Evolutionary conservation across 2,888 invertebrate genomes (phyloP), one percentile per base, ranked within the genome.

Genomic region (Adelognathus sp.): DNA sequence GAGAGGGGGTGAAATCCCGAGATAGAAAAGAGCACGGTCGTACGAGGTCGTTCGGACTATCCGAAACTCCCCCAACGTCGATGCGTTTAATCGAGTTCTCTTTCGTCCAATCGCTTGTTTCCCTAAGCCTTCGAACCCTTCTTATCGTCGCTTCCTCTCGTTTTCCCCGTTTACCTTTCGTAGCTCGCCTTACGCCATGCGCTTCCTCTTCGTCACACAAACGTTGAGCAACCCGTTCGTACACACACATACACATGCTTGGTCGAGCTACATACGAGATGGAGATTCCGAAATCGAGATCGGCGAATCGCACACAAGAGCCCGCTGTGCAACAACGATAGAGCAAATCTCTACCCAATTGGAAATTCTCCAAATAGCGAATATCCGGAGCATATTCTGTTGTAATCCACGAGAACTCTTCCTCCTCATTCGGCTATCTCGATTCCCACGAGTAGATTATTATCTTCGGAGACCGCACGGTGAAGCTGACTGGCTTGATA

Each of bases 261-360:
- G n/a, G 46, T 3, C 46, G 11, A 24, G 11, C 24, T 50, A 24
- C n/a, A 11, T 16, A 52, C 66, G 29, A 36, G 66, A 66, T 66
- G 52, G 39, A 52, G 36, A 52, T 27, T 14, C n/a, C 36, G 33
- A 66, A 36, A 36, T 21, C 9, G 50, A 36, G 33, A 36, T 66
- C 11, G 21, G 9, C 33, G 66, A n/a, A 72, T 29, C 31, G 31
- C 29, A 3, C 14, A 9, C 16, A 50, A 63, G 61, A 60, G 50
- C 46, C 50, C 29, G 21, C 16, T 18, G 54, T 27, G n/a, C 27
- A 58, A 56, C 27, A 39, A 60, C 11, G 24, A 41, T 39, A 27
- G 16, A 66, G 56, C 33, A 67, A 67, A 67, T 74, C 74, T 67
- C 31, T 67, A 60, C 39, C 60, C 74, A 74, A 74, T 74, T 74